These are phyloP conservation scores for Crepidodera aurea DNA, from an alignment of 2,888 invertebrate genomes.

Conservation along the genomic window DNA sequence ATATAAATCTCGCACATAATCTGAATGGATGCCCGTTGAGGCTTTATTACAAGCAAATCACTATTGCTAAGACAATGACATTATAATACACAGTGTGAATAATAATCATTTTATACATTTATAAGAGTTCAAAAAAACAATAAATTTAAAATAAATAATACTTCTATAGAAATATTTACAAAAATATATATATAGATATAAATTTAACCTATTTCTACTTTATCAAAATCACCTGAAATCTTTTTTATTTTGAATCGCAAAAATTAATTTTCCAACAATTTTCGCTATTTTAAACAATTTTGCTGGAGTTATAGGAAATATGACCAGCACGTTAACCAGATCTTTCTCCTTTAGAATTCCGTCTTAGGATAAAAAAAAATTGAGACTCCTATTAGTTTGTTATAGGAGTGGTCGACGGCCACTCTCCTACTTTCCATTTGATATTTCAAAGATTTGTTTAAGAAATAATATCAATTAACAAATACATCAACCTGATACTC, in stretches of 20 bases:
- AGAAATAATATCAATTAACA: too few species aligned
- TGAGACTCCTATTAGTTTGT: too few species aligned
- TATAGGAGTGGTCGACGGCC: too few species aligned
- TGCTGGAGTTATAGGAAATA: too few species aligned
- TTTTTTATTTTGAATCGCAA: not conserved
- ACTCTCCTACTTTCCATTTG: too few species aligned
- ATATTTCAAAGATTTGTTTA: too few species aligned
- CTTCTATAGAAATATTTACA: constrained; percentile 19
- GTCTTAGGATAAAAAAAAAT: too few species aligned
- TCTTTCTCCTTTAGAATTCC: too few species aligned
- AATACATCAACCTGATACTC: too few species aligned
- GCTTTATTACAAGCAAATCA: constrained; percentile 2
- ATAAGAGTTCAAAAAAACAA: constrained; percentile 7
- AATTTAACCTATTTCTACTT: constrained; percentile 7
- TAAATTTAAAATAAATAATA: constrained; percentile 20
- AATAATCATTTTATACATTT: constrained; percentile 8
- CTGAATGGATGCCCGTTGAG: not conserved
- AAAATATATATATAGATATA: constrained; percentile 1
- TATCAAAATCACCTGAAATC: constrained; percentile 18
- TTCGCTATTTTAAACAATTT: not conserved
- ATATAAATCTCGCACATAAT: constrained; percentile 12
- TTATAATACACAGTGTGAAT: constrained; percentile 8
- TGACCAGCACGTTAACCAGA: too few species aligned
- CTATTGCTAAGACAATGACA: constrained; percentile 3
- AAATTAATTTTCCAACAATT: not conserved